Evolutionary conservation across 2,888 invertebrate genomes (phyloP).

Genomic region (Gymnocheta viridis): DNA sequence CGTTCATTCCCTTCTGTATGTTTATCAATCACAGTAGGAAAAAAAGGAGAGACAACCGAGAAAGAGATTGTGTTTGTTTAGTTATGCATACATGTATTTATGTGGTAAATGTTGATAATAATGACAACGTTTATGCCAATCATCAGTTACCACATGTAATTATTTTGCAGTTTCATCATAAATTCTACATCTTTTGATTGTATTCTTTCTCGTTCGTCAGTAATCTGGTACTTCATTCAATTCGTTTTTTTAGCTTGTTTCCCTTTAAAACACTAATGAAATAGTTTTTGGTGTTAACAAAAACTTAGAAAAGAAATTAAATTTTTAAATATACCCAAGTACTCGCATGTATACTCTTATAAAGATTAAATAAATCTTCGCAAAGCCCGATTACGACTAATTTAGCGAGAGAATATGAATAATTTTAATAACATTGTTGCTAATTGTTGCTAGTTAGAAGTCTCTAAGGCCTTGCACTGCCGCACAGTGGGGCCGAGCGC

Average conservation of each 20-base stretch:
- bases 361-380: background rate
- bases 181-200: constrained; percentile 27
- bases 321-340: background rate
- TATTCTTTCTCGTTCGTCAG: background rate
- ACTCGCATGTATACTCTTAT: too few species aligned
- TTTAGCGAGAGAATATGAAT: too few species aligned
- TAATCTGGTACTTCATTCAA: background rate
- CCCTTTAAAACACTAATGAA: constrained; percentile 8
- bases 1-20: background rate
- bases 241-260: constrained; percentile 18
- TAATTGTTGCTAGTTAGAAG: too few species aligned
- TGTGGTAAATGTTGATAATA: constrained; percentile 57
- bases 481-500: too few species aligned
- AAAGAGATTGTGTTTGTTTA: background rate
- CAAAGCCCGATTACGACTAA: background rate
- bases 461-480: too few species aligned
- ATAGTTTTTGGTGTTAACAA: constrained; percentile 3
- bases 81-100: constrained; percentile 25
- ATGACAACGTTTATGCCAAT: constrained; percentile 60
- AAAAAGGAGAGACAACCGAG: background rate
- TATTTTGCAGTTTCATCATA: constrained; percentile 56
- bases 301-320: background rate
- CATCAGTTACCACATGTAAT: constrained; percentile 60
- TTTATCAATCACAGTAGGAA: background rate
- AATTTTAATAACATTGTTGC: too few species aligned